A percentile compares a stretch with the other conserved stretches of the same genome.
Conservation (phyloP, 2,113 vertebrate genomes). For the Coturnix japonica region DNA sequence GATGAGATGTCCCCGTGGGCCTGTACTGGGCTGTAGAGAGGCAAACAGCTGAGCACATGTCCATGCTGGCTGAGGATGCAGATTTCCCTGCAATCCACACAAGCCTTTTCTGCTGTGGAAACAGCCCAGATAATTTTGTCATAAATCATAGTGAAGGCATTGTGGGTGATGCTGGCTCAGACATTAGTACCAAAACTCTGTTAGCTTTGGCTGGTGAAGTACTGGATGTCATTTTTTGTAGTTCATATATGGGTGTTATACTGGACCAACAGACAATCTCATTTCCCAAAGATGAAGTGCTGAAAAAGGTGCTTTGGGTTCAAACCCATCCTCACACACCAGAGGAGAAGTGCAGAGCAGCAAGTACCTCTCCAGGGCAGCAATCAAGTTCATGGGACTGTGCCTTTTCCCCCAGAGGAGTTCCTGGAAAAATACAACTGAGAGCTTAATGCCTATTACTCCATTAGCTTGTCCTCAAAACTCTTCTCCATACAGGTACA, state of each 20-base stretch:
- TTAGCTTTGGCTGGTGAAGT: background rate
- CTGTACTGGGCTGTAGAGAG: background rate
- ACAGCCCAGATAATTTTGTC: background rate
- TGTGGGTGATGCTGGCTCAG: background rate
- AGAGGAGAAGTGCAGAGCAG: background rate
- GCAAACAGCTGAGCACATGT: background rate
- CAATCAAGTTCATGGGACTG: accelerated
- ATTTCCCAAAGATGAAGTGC: background rate
- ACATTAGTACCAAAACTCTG: background rate
- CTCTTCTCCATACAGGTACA: background rate
- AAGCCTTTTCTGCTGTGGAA: slow-evolving; percentile 7
- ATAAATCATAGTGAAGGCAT: slow-evolving; percentile 20
- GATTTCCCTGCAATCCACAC: background rate
- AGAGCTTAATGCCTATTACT: background rate
- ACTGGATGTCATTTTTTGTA: background rate
- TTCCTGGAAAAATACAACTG: background rate
- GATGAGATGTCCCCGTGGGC: background rate
- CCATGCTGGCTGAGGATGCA: background rate
- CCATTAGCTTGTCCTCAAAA: background rate
- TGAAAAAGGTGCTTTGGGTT: background rate
- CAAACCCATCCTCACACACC: background rate
- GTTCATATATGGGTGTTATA: background rate
- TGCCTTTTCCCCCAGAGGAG: background rate
- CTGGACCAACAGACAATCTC: background rate
- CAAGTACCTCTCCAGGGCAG: background rate